These are phyloP conservation scores for Caenorhabditis sinica DNA, from an alignment of 2,888 invertebrate species.

Conservation along the genomic window DNA sequence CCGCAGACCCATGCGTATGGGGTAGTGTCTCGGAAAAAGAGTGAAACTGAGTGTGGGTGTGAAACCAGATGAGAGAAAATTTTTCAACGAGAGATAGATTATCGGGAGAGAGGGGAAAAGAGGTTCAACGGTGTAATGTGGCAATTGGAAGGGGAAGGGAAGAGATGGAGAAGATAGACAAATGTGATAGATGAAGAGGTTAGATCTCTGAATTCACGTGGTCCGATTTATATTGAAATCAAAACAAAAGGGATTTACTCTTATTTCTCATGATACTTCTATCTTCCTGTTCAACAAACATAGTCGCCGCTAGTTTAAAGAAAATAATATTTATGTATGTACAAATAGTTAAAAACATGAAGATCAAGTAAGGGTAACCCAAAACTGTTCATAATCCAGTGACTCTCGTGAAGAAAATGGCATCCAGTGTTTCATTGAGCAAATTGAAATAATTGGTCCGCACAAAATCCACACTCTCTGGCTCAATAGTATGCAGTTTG, in stretches of 20 bases:
- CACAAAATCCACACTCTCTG: constrained; percentile 44
- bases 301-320: too few relatives aligned
- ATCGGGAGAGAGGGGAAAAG: neutral
- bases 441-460: constrained; percentile 16
- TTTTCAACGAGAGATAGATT: constrained; percentile 15
- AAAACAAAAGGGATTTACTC: too few relatives aligned
- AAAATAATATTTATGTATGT: too few relatives aligned
- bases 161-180: constrained; percentile 1
- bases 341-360: neutral
- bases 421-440: constrained; percentile 33
- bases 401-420: constrained; percentile 40
- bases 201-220: neutral
- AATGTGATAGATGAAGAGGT: neutral
- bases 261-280: too few relatives aligned
- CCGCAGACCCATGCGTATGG: neutral
- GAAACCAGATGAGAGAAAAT: constrained; percentile 8
- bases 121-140: constrained; percentile 8
- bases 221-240: too few relatives aligned
- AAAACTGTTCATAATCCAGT: constrained; percentile 37
- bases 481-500: constrained; percentile 40
- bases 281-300: too few relatives aligned
- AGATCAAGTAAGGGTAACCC: too few relatives aligned
- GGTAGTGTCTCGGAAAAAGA: neutral
- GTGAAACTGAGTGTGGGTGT: neutral
- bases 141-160: constrained; percentile 10